Evolutionary conservation across 1,140 invertebrate species (phyloP), one percentile per base, ranked within the genome.

Genomic region (Cheumatopsyche charites): DNA sequence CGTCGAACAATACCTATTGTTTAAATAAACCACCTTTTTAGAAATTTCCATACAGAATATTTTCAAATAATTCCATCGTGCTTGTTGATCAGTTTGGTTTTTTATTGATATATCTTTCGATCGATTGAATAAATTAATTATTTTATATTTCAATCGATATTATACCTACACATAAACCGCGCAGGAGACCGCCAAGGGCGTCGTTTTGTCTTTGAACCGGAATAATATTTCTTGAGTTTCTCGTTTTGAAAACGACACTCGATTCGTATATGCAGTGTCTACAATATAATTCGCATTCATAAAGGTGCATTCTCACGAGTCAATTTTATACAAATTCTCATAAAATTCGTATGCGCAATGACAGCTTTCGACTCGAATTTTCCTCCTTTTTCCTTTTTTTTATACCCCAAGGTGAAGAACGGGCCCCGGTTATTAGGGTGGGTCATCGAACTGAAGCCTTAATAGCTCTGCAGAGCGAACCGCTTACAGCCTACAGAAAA

Each of bases 361-460:
- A 9, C 29, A 9, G 29, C 13, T 52, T 52, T 52, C 47, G 19
- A n/a, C 19, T 9, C 19, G 47, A 15, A 15, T 15, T 52, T 52
- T 52, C 47, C n/a, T 52, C 9, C n/a, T 17, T 17, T 52, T 17
- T 52, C n/a, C 6, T 17, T 9, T 45, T 17, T 52, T 52, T 52
- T 52, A 17, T 52, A 19, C 47, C 15, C 29, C 29, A 36, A 3
- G 9, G 29, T 9, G 29, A 19, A 52, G 15, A 17, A 47, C n/a
- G n/a, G 47, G 6, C n/a, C 47, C 47, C 19, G 47, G 47, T 52
- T 52, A 52, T 52, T 52, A 52, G 47, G 47, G 47, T 19, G 19
- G 47, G 47, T 52, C 47, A 19, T 52, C 19, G 47, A 52, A 52
- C 47, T 52, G 47, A 52, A 52, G 47, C 47, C 47, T 19, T 52